Evolutionary conservation across 2,113 vertebrate genomes (phyloP), one percentile per base, ranked within the genome.

Genomic region (Furnarius figulus): DNA sequence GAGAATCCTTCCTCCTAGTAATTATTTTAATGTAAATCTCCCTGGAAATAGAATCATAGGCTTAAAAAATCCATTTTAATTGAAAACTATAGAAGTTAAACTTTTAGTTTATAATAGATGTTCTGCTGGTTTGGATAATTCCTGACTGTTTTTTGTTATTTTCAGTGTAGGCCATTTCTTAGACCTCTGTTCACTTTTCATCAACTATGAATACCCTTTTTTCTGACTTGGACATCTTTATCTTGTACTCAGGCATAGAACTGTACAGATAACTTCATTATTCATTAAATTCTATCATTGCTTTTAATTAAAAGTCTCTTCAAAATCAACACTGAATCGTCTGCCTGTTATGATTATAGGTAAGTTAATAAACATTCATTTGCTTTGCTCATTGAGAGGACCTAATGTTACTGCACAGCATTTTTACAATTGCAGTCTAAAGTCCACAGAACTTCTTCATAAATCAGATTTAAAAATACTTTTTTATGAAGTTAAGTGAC

Each of bases 401-500:
- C 33, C 39, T 73, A 31, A 61, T 28, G 44, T 65, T 90, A 40
- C 72, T 62, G 33, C 35, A 67, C 13, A 81, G 14, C 20, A 14
- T 37, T 93, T 83, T 63, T 79, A 52, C 25, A 18, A 56, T 46
- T 44, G 78, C 35, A 37, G 39, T 83, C 35, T 58, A 39, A 92
- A 93, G 71, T 10, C 4, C 35, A 70, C 49, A 68, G 81, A 90
- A 49, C 66, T 79, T 67, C 46, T 46, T 78, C 28, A 85, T 90
- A 95, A 87, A 91, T 84, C 40, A 88, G 84, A 95, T 79, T 44
- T 46, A 91, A 95, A 87, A 83, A 61, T 33, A 30, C 23, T 79
- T 93, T 95, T n/a, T 87, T 88, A 39, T 88, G 74, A 96, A 94
- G 49, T 31, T 88, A 95, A 93, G 95, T 63, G 74, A 93, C 65